Evolutionary conservation across 2,797 vertebrate species (phyloP), one percentile per base, ranked within the genome.

Genomic region (Fratercula arctica): DNA sequence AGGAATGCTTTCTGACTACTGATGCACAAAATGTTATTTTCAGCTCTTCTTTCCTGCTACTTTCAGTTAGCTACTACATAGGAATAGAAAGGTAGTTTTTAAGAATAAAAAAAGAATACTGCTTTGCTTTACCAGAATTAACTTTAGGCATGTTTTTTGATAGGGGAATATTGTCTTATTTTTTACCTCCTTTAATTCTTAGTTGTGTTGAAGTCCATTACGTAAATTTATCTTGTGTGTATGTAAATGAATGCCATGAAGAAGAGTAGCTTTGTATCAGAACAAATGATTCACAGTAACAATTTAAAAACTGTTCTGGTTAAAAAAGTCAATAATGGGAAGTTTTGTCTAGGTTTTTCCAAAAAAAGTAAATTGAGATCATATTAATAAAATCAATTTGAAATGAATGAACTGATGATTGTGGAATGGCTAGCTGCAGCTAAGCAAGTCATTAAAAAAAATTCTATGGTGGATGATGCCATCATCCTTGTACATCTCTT

Each of bases 361-460:
- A 23, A 63, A 39, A 53, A 5, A 64, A 46, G 4, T 41, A 73
- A 81, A 69, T 1, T 0, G 5, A 73, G 2, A 0, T 54, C 6
- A 61, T 74, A 77, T 81, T 72, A 18, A n/a, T 41, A 48, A 89
- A 77, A 77, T 37, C 17, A 20, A 3, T 66, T 70, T 78, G 13
- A 78, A 74, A 66, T 33, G 2, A 78, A 63, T 18, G 24, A 48
- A 21, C 8, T 66, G 16, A 39, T 88, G 70, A n/a, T 7, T 59
- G 13, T 67, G 10, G 10, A 15, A 57, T 35, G 46, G 48, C 14
- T 43, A 43, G 10, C 24, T 59, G 10, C 29, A 74, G n/a, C 28
- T 57, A 63, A 87, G 17, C 17, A 77, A 83, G 35, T 33, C 2
- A 48, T 29, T 54, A 23, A 37, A 79, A 61, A 48, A 48, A 51